Conservation (phyloP, 2,113 vertebrate species). For the Aegotheles bennettii region DNA sequence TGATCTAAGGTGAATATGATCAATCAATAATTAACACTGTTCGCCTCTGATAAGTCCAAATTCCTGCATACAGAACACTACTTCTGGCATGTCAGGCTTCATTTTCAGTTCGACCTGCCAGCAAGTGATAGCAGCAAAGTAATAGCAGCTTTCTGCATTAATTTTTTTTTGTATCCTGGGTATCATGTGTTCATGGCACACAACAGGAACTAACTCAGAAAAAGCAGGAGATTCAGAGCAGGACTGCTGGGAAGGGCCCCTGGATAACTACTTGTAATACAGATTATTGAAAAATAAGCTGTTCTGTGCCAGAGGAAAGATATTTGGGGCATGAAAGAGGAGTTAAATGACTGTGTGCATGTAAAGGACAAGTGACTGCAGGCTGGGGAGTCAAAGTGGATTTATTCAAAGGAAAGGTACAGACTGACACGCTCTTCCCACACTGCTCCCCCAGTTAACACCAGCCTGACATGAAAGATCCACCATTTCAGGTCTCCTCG, state of each 20-base stretch:
- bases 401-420: constrained; percentile 16
- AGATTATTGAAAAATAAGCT: background rate
- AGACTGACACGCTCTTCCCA: background rate
- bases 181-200: accelerated
- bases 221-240: background rate
- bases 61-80: background rate
- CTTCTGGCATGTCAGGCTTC: background rate
- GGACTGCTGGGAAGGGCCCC: background rate
- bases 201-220: background rate
- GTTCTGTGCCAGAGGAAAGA: background rate
- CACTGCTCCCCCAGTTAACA: accelerated
- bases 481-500: background rate
- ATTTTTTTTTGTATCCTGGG: background rate
- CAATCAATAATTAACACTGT: constrained; percentile 60
- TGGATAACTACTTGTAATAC: background rate
- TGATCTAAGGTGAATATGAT: background rate
- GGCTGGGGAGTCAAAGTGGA: background rate
- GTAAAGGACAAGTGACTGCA: background rate
- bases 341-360: background rate
- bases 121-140: background rate
- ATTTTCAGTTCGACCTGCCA: background rate
- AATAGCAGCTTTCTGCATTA: background rate
- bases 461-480: background rate
- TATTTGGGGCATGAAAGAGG: background rate
- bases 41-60: background rate